These are phyloP conservation scores for Nesospiza acunhae DNA, from an alignment of 2,113 vertebrate genomes.

Conservation along the genomic window DNA sequence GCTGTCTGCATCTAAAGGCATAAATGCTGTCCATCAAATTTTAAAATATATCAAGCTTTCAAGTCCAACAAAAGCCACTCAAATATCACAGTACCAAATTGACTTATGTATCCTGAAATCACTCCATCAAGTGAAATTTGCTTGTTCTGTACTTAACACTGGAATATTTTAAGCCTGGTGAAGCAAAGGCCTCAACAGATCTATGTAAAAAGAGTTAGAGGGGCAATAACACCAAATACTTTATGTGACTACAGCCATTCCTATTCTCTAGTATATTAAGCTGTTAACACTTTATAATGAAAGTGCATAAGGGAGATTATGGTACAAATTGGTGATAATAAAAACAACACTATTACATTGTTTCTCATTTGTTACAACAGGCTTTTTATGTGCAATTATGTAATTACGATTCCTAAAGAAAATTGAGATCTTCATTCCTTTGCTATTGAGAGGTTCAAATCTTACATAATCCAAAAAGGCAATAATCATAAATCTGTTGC, in stretches of 20 bases:
- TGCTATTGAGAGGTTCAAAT: neutral
- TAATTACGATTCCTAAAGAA: conserved; percentile 55
- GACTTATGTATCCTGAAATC: neutral
- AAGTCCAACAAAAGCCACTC: neutral
- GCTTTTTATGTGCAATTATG: conserved; percentile 53
- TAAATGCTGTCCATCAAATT: neutral
- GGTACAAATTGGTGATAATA: conserved; percentile 16
- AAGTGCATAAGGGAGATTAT: neutral
- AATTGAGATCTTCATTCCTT: conserved; percentile 12
- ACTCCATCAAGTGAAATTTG: neutral
- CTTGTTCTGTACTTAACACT: neutral
- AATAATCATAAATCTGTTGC: neutral
- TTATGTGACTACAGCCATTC: neutral
- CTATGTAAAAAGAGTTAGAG: neutral
- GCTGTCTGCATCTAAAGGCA: neutral
- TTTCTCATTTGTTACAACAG: conserved; percentile 35
- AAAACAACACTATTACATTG: neutral
- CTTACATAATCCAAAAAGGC: neutral
- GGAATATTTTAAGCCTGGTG: neutral
- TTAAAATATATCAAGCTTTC: neutral
- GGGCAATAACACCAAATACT: neutral
- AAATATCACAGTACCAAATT: neutral
- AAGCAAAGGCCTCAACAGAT: neutral
- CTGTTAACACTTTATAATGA: neutral
- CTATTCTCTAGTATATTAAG: neutral